These are phyloP conservation scores for Cabera pusaria DNA, from an alignment of 2,888 invertebrate genomes.

Conservation along the genomic window DNA sequence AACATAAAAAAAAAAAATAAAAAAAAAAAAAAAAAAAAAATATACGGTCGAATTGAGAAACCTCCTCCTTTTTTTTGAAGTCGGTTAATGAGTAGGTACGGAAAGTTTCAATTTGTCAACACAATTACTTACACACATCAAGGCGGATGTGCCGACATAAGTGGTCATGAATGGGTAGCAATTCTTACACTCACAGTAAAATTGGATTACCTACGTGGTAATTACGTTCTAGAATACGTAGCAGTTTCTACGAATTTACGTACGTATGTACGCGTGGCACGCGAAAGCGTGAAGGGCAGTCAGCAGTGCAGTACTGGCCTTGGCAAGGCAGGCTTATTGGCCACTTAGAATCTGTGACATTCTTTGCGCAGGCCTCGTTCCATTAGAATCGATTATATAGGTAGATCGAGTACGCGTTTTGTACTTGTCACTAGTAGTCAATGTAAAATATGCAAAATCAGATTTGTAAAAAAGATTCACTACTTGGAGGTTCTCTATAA, in stretches of 20 bases:
- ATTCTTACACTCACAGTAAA: conserved; percentile 9
- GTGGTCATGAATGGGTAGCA: conserved; percentile 13
- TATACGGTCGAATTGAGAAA: too few species aligned
- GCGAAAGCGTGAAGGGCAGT: conserved; percentile 71
- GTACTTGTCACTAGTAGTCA: conserved; percentile 1
- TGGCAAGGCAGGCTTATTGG: conserved; percentile 26
- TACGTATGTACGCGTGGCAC: conserved; percentile 30
- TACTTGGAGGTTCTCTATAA: too few species aligned
- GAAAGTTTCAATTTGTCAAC: conserved; percentile 7
- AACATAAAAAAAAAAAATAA: too few species aligned
- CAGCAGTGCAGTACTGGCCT: conserved; percentile 33
- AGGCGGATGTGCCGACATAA: conserved; percentile 7
- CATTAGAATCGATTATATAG: conserved; percentile 20
- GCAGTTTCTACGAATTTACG: conserved; percentile 6
- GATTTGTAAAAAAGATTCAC: too few species aligned
- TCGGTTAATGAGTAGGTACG: too few species aligned
- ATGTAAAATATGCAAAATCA: too few species aligned
- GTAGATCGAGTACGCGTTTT: conserved; percentile 2
- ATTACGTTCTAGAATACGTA: conserved; percentile 10
- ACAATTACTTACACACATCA: neutral
- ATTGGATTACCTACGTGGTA: conserved; percentile 22
- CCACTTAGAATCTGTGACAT: conserved; percentile 26
- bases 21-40: too few species aligned
- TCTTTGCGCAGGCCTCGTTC: conserved; percentile 24
- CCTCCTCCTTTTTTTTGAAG: too few species aligned